Conservation (phyloP, 2,797 vertebrate species). For the Ctenosaura bakeri region DNA sequence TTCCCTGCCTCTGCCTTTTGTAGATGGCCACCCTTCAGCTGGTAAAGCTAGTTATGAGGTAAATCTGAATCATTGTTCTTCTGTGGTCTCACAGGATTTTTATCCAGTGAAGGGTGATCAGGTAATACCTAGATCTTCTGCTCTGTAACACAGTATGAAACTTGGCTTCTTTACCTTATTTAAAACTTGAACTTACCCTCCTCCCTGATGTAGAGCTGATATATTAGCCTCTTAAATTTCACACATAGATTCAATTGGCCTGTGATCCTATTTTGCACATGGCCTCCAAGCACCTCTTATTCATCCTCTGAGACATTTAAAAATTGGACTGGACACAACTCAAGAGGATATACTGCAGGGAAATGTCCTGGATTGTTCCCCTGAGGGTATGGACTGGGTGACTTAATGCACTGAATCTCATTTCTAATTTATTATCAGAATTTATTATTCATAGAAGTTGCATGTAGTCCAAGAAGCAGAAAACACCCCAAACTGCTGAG, state of each 20-base stretch:
- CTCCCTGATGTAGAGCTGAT: constrained; percentile 10
- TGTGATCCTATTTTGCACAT: constrained; percentile 23
- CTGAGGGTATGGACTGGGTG: constrained; percentile 1
- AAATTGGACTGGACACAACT: constrained; percentile 26
- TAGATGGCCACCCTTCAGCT: neutral
- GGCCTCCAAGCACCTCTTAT: constrained; percentile 22
- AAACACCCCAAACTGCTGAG: neutral
- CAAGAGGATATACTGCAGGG: constrained; percentile 11
- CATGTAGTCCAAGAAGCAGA: neutral
- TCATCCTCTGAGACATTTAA: constrained; percentile 35
- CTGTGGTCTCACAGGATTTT: neutral
- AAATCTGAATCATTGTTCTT: neutral
- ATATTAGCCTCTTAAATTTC: constrained; percentile 31
- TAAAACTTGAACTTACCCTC: neutral
- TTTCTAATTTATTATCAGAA: constrained; percentile 30
- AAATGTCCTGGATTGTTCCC: neutral
- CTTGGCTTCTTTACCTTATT: neutral
- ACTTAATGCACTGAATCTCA: constrained; percentile 12
- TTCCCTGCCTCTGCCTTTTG: neutral
- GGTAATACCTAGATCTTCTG: neutral
- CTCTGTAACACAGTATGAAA: neutral
- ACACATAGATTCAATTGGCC: constrained; percentile 14
- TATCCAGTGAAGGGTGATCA: neutral
- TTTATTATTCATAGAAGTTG: constrained; percentile 20
- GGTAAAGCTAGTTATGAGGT: neutral